phyloP scores from a whole-genome alignment of 30 jellyfish, hydroid and myxozoan species.

The Turritopsis dohrnii region DNA sequence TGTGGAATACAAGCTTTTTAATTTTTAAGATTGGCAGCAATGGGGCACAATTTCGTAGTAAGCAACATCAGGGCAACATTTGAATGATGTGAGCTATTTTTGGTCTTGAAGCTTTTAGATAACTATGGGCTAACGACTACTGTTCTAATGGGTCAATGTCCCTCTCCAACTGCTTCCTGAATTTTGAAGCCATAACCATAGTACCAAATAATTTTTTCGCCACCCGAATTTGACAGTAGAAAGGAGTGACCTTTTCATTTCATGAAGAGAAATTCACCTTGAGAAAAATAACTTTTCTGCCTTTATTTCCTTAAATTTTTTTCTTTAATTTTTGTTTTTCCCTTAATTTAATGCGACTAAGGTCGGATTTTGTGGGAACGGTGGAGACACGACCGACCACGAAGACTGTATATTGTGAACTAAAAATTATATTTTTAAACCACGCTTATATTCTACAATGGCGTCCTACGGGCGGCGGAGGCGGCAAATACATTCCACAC shows the following conservation, averaged over 20 bases:
- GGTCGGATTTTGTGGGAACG: background rate
- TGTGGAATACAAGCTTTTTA: background rate
- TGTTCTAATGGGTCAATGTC: too few relatives aligned
- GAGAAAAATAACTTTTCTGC: background rate
- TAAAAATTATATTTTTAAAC: too few relatives aligned
- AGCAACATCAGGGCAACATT: background rate
- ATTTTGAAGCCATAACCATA: background rate
- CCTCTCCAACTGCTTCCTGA: background rate
- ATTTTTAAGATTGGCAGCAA: background rate
- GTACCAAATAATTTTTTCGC: background rate
- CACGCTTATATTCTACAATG: too few relatives aligned
- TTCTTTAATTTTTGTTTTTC: conserved; percentile 2
- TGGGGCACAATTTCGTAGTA: background rate
- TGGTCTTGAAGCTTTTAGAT: too few relatives aligned
- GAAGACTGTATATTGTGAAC: too few relatives aligned
- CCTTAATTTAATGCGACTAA: conserved; percentile 5
- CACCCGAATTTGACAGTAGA: background rate
- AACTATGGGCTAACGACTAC: too few relatives aligned
- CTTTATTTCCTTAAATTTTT: background rate
- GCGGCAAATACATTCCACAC: too few relatives aligned
- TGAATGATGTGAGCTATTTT: background rate
- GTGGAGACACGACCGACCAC: background rate
- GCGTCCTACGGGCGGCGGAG: too few relatives aligned
- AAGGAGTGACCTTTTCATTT: background rate
- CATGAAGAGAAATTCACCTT: background rate